phyloP scores from a whole-genome alignment of 2,113 vertebrate genomes.

The Nesogale talazaci region DNA sequence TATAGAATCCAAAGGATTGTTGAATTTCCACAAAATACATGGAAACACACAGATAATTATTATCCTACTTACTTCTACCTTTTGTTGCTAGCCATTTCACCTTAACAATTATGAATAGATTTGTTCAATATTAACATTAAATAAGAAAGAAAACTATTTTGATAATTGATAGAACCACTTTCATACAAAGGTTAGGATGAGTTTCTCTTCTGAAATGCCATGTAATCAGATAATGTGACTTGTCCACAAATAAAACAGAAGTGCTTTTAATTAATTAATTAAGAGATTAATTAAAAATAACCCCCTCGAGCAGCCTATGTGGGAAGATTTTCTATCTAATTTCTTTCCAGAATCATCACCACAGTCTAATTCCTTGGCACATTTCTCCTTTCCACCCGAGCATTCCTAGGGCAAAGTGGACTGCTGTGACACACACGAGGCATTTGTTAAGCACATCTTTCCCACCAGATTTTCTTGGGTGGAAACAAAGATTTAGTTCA shows the following conservation, averaged over 20 bases:
- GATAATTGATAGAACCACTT: background rate
- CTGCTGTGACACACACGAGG: background rate
- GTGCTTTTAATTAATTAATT: no score
- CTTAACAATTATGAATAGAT: background rate
- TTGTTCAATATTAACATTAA: background rate
- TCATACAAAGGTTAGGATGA: background rate
- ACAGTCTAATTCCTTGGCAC: background rate
- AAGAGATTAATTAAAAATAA: background rate
- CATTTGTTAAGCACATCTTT: background rate
- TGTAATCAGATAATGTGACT: background rate
- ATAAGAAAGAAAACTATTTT: background rate
- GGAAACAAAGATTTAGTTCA: background rate
- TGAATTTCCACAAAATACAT: background rate
- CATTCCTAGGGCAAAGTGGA: background rate
- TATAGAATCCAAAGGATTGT: background rate
- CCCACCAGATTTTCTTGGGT: background rate
- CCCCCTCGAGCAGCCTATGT: background rate
- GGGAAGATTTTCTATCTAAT: background rate
- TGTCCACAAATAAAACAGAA: background rate
- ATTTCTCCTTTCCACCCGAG: background rate
- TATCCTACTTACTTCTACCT: slow-evolving; percentile 2
- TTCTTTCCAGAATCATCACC: background rate
- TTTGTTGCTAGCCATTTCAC: background rate
- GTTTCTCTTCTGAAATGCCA: slow-evolving; percentile 6
- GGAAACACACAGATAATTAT: background rate